phyloP scores from a whole-genome alignment of 2,797 vertebrate species.

The Catostomus latipinnis region DNA sequence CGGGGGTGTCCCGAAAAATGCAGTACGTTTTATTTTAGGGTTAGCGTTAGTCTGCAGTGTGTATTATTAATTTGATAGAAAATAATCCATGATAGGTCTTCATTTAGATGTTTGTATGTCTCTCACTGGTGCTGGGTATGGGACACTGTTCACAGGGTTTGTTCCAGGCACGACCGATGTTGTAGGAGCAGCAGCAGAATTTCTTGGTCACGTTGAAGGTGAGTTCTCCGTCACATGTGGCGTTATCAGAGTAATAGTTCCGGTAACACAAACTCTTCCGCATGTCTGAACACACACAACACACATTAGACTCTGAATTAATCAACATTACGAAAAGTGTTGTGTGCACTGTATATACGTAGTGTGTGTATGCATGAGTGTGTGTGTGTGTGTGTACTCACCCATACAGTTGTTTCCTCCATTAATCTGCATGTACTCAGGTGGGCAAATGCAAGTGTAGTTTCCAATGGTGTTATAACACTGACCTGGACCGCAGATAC shows the following conservation, averaged over 20 bases:
- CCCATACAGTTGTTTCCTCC: constrained; percentile 99
- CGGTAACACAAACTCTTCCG: constrained; percentile 96
- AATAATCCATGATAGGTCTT: too few species aligned
- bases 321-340: too few species aligned
- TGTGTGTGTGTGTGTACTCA: constrained; percentile 64
- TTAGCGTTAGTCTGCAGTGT: too few species aligned
- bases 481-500: constrained; percentile 93
- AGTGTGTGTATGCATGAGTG: background rate
- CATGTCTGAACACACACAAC: constrained; percentile 83
- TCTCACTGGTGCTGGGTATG: constrained; percentile 88
- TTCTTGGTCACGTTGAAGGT: constrained; percentile 98
- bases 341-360: too few species aligned
- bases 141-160: constrained; percentile 96
- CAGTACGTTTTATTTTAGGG: too few species aligned
- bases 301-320: background rate
- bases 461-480: constrained; percentile 98
- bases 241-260: constrained; percentile 92
- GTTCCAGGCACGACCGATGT: constrained; percentile 96
- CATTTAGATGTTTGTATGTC: constrained; percentile 29
- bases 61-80: too few species aligned
- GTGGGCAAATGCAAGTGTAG: constrained; percentile 97
- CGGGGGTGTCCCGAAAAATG: too few species aligned
- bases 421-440: constrained; percentile 98
- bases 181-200: constrained; percentile 99
- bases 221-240: constrained; percentile 94